A percentile compares a stretch with the other conserved stretches of the same genome.
phyloP scores from a whole-genome alignment of 2,113 vertebrate species.

The Pedionomus torquatus region DNA sequence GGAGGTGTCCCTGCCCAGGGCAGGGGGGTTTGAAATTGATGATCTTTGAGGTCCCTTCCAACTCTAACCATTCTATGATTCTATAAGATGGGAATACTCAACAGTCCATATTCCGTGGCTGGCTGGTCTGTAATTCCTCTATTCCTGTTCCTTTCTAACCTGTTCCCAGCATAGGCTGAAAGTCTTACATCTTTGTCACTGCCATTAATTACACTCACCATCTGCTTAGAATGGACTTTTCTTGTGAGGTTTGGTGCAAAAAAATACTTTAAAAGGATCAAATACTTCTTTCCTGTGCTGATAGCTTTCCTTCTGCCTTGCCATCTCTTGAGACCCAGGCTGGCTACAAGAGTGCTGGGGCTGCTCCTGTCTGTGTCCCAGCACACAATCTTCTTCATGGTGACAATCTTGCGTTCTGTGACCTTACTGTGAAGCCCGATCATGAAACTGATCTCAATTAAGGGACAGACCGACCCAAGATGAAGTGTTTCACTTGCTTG shows the following conservation, averaged over 20 bases:
- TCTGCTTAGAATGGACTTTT: not conserved
- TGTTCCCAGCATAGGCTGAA: not conserved
- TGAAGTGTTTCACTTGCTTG: not conserved
- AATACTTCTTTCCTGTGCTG: not conserved
- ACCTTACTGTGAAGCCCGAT: accelerated
- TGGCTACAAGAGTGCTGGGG: not conserved
- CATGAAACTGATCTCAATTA: not conserved
- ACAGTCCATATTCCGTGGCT: not conserved
- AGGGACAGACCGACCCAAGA: not conserved
- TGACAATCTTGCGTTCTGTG: not conserved
- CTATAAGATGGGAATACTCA: not conserved
- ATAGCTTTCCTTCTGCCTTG: not conserved
- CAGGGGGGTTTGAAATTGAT: too few species aligned
- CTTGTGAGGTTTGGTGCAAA: not conserved
- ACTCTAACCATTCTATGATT: too few species aligned
- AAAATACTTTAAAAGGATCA: not conserved
- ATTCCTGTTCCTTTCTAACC: not conserved
- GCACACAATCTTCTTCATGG: accelerated
- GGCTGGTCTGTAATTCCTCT: not conserved
- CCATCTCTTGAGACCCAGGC: not conserved
- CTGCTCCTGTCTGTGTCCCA: not conserved
- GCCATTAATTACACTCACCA: not conserved
- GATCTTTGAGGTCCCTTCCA: too few species aligned
- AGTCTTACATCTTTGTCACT: not conserved
- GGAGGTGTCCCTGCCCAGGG: too few species aligned